A percentile compares a stretch with the other conserved stretches of the same genome.
Conservation (phyloP, 2,888 invertebrate genomes). For the Netelia inedita region DNA sequence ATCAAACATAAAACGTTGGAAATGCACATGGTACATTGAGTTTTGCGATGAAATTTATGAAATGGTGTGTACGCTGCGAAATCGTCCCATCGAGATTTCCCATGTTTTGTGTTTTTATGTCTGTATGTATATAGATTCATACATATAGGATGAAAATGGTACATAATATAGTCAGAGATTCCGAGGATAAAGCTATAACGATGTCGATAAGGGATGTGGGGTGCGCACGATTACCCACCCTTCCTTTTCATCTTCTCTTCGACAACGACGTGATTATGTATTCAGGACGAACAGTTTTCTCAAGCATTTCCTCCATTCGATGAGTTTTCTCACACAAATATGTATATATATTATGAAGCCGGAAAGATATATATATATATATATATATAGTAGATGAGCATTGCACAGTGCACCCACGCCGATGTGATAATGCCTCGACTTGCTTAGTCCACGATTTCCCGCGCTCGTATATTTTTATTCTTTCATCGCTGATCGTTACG, state of each 20-base stretch:
- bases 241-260: not conserved
- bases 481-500: slow-evolving; percentile 13
- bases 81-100: slow-evolving; percentile 10
- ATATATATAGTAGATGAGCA: not conserved
- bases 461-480: not conserved
- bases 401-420: not conserved
- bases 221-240: slow-evolving; percentile 29
- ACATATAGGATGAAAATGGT: slow-evolving; percentile 8
- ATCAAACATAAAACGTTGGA: slow-evolving; percentile 18
- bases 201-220: slow-evolving; percentile 39
- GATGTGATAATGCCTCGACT: slow-evolving; percentile 5
- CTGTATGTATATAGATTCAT: slow-evolving; percentile 16
- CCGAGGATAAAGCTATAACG: slow-evolving; percentile 54
- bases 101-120: slow-evolving; percentile 10
- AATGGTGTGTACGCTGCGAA: slow-evolving; percentile 22
- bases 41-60: slow-evolving; percentile 18
- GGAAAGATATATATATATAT: not conserved
- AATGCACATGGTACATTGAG: slow-evolving; percentile 17
- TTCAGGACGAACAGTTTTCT: slow-evolving; percentile 52
- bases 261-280: slow-evolving; percentile 45
- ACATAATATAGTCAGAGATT: slow-evolving; percentile 31
- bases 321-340: slow-evolving; percentile 20
- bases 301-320: slow-evolving; percentile 9
- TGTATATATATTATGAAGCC: no score
- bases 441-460: slow-evolving; percentile 25